Evolutionary conservation across 2,797 vertebrate genomes (phyloP), one percentile per base, ranked within the genome.

Genomic region (Nyctibius grandis): DNA sequence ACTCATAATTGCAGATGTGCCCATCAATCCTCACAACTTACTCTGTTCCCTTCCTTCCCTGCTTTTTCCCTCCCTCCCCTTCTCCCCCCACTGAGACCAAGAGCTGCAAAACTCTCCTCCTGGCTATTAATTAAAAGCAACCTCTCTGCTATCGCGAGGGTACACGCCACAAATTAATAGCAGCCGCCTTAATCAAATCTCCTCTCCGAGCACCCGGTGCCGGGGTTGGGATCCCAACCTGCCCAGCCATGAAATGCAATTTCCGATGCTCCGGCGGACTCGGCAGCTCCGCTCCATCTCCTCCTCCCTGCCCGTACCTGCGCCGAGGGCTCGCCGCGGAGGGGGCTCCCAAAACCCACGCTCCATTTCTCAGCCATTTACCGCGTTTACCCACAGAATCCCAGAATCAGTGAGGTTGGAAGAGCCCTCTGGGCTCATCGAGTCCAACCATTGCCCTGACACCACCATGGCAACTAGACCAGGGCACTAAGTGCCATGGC

Each of bases 71-170:
- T 73, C 36, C 87, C 88, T 74, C 68, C 63, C 67, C 34, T 79
- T 92, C 87, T 88, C 87, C 79, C 83, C 93, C 94, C 5, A 36
- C 91, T 11, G 97, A 97, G 97, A 97, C 97, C 92, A n/a, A 53
- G 92, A 91, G 97, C 94, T 88, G 95, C 88, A 87, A 92, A 96
- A 95, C 85, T 92, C 97, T 98, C 97, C 98, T 98, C 91, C 97
- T 98, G 98, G 97, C 98, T 98, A 98, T 98, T 98, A 99, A 99
- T 99, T 99, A 99, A 98, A 98, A 98, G 97, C 97, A 96, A 97
- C 96, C 98, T 98, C 98, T 98, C 97, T 95, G 97, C 98, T 97
- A 98, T 98, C 97, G 33, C 78, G 94, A 95, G 97, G 93, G 91
- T 97, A 97, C 98, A 98, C 93, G 97, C 98, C 97, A 97, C 97